Percentiles rank a stretch among this genome's conserved stretches.
Evolutionary conservation across 1,140 invertebrate species (phyloP).

Genomic region (Homalodisca vitripennis): DNA sequence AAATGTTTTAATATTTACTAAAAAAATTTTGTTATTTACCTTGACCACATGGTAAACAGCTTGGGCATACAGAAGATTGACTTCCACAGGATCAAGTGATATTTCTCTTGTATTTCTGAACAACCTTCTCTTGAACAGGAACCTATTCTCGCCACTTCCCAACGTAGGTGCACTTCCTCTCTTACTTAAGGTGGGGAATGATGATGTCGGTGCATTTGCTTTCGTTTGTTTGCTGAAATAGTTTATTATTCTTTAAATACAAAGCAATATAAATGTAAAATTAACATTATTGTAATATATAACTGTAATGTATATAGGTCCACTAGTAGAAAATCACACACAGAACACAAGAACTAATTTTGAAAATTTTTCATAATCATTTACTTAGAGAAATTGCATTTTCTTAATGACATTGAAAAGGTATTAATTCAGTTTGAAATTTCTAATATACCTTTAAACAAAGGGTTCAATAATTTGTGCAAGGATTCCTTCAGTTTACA

Average conservation of each 20-base stretch:
- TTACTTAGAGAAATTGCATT: no score
- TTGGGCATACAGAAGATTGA: constrained; percentile 92
- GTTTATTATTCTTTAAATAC: constrained; percentile 1
- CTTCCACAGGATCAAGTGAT: constrained; percentile 95
- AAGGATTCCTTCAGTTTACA: no score
- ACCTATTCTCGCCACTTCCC: constrained; percentile 85
- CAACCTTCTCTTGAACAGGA: constrained; percentile 89
- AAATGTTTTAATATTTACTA: no score
- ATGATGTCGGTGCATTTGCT: constrained; percentile 51
- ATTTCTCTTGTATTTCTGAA: constrained; percentile 86
- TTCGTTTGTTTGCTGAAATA: constrained; percentile 61
- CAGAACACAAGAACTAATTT: no score
- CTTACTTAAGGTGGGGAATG: constrained; percentile 56
- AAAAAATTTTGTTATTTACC: constrained; percentile 60
- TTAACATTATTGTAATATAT: neutral
- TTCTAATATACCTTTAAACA: no score
- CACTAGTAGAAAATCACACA: no score
- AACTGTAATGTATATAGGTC: neutral
- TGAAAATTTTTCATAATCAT: no score
- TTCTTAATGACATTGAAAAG: no score
- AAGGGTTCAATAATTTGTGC: no score
- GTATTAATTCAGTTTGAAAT: no score
- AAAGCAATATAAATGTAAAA: neutral
- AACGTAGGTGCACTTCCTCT: constrained; percentile 57
- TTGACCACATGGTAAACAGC: constrained; percentile 93